phyloP scores from a whole-genome alignment of 2,113 vertebrate genomes.

The Tinamus guttatus region DNA sequence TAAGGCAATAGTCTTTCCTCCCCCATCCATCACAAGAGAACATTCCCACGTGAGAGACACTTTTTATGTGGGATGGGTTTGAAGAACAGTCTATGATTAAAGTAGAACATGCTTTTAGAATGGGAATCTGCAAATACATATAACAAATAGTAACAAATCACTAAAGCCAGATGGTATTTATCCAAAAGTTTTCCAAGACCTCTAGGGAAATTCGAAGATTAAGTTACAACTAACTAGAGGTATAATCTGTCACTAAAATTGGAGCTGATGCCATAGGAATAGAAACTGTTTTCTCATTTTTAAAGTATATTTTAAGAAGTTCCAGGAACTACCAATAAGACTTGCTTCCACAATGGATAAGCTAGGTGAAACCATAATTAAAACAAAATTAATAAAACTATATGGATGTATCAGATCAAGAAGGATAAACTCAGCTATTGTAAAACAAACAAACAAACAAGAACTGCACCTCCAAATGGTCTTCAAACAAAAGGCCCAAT shows the following conservation, averaged over 20 bases:
- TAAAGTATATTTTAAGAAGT: neutral
- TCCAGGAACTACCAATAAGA: neutral
- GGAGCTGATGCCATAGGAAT: neutral
- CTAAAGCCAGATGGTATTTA: neutral
- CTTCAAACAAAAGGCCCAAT: neutral
- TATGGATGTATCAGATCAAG: accelerated
- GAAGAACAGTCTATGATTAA: neutral
- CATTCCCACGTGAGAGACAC: neutral
- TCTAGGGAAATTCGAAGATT: neutral
- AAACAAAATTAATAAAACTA: neutral
- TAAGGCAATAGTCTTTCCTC: neutral
- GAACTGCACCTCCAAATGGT: neutral
- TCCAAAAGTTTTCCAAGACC: neutral
- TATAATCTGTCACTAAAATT: neutral
- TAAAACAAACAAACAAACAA: neutral
- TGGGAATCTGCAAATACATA: neutral
- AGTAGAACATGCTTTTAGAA: neutral
- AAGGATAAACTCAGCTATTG: neutral
- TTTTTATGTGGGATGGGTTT: neutral
- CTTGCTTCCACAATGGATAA: neutral
- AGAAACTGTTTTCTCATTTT: neutral
- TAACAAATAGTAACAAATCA: neutral
- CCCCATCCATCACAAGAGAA: neutral
- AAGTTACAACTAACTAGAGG: neutral
- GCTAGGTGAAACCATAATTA: neutral